Conservation (phyloP, 2,113 vertebrate genomes). For the Gymnarchus niloticus region DNA sequence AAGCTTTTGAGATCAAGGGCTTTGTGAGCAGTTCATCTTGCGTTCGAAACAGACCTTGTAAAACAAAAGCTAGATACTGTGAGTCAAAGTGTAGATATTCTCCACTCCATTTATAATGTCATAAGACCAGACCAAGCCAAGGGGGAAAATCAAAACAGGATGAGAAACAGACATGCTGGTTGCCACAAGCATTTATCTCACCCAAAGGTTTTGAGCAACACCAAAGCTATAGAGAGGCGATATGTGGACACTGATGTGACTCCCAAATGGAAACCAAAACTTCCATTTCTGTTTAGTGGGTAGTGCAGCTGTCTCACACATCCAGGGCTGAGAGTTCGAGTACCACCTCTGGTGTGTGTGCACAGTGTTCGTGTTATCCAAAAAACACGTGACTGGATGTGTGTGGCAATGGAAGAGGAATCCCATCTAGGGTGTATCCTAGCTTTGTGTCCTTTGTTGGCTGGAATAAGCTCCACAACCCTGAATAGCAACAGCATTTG, state of each 20-base stretch:
- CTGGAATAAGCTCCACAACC: neutral
- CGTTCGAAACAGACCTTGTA: neutral
- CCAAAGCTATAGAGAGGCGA: neutral
- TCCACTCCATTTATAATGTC: neutral
- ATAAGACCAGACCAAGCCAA: neutral
- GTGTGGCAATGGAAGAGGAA: neutral
- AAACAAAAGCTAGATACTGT: neutral
- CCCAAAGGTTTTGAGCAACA: slow-evolving; percentile 11
- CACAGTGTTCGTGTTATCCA: neutral
- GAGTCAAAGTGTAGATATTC: neutral
- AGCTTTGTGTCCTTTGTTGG: neutral
- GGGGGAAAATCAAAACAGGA: slow-evolving; percentile 7
- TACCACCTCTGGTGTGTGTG: neutral
- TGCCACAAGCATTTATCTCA: neutral
- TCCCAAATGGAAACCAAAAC: no score
- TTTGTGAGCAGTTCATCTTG: neutral
- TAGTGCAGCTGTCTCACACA: neutral
- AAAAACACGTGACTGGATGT: no score
- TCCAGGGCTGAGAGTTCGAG: neutral
- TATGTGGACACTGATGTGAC: neutral
- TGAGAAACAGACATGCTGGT: slow-evolving; percentile 7
- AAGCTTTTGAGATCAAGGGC: neutral
- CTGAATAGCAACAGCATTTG: neutral
- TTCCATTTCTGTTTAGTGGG: neutral
- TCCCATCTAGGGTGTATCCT: neutral